Evolutionary conservation across 1,140 invertebrate genomes (phyloP), one percentile per base, ranked within the genome.

Genomic region (Pygmarrhopalites habei): DNA sequence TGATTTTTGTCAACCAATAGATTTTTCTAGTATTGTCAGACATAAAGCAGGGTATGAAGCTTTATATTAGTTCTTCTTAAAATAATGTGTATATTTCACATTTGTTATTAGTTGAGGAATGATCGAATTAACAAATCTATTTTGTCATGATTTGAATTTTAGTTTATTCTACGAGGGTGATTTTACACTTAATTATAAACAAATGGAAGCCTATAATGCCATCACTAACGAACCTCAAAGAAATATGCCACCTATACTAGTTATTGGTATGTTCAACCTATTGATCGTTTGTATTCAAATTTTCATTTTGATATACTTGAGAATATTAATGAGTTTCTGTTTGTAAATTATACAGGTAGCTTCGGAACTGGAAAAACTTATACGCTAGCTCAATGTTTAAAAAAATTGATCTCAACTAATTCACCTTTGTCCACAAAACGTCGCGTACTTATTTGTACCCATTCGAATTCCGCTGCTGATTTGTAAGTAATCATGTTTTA

Each of bases 341-440:
- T n/a, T n/a, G n/a, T n/a, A n/a, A n/a, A n/a, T n/a, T n/a, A n/a
- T n/a, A 4, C 4, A 77, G 78, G 87, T 7, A 88, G 90, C 1
- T 93, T 88, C 77, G 90, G 90, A 26, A 92, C 90, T 1, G 90
- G 90, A 1, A 94, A 94, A 74, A 92, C 90, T 0, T 91, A 87
- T 70, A 92, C 90, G 0, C 77, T 93, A 62, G 89, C 88, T 0
- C 85, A 89, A 72, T 85, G 85, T 1, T 83, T 88, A 23, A 85
- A 86, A 72, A 82, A 87, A 51, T 74, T 92, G 3, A 74, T 88
- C 4, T 77, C 28, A 1, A 23, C 28, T 30, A 19, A 43, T 35
- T n/a, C n/a, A n/a, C n/a, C 28, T 19, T 28, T 23, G 28, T n/a
- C 81, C 87, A 69, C 76, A 80, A 0, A 76, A 82, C 82, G 84